Evolutionary conservation across 2,888 invertebrate species (phyloP).

Genomic region (Epirrhoe alternata): DNA sequence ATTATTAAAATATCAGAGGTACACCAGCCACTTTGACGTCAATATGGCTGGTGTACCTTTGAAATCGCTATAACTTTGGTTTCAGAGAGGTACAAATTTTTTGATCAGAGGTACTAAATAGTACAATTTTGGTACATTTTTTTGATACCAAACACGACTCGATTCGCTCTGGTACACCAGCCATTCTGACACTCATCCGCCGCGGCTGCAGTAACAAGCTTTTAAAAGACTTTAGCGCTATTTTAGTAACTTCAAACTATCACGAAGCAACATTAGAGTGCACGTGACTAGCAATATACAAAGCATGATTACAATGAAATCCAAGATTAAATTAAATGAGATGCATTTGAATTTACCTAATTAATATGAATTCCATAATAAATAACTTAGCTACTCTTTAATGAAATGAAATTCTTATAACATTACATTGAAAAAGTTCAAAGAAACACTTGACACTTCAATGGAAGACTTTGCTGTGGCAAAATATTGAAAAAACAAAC

Average conservation of each 20-base stretch:
- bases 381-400: constrained; percentile 62
- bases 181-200: too few relatives aligned
- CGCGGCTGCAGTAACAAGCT: not conserved
- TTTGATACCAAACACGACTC: too few relatives aligned
- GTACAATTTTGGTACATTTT: too few relatives aligned
- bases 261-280: constrained; percentile 12
- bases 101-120: too few relatives aligned
- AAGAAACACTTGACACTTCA: constrained; percentile 55
- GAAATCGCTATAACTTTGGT: too few relatives aligned
- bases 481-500: constrained; percentile 18
- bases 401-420: constrained; percentile 43
- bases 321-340: constrained; percentile 41
- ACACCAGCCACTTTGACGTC: too few relatives aligned
- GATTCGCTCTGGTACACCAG: too few relatives aligned
- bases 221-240: not conserved
- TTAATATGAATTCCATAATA: constrained; percentile 51
- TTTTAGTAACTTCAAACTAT: constrained; percentile 14
- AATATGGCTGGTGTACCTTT: too few relatives aligned
- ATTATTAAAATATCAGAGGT: too few relatives aligned
- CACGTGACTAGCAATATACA: constrained; percentile 33
- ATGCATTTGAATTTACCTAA: constrained; percentile 47
- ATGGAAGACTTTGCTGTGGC: constrained; percentile 68
- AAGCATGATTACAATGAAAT: constrained; percentile 39
- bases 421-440: constrained; percentile 17
- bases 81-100: too few relatives aligned